Base-by-base conservation (phyloP, 1,140 invertebrate genomes). In the Bacillus rossius region DNA sequence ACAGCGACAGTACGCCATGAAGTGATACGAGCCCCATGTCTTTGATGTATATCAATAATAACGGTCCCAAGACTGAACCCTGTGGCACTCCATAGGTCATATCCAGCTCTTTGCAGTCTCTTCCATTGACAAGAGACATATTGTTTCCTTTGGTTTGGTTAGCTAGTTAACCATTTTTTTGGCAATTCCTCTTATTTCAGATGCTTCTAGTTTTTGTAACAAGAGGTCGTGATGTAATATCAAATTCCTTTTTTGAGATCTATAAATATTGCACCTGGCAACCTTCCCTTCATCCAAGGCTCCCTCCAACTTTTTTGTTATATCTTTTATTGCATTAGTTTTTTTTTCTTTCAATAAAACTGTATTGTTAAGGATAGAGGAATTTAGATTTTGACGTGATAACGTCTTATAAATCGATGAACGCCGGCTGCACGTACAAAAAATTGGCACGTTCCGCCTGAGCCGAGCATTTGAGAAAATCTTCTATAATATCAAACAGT, bases 11-110 rank as follows among this genome's bases (percentile, higher is more conserved):
- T 13, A 20, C 4, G 5, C 43, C 43, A 25, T 13, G 5, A 20
- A 45, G 17, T 13, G 23, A 8, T 45, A 7, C 4, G 4, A 5
- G 5, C 4, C 17, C 17, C 8, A 45, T 65, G 40, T 67, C 61
- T 47, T 67, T 62, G 0, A 64, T 69, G 13, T 26, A 55, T 37
- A 25, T 61, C 20, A 19, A 57, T 25, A 57, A 54, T 23, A 34
- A 22, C 10, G 55, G 40, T 7, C 40, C 55, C 10, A 57, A 40
- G 17, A 57, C 55, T 23, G 55, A 45, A 7, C 55, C 55, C 41
- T 57, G 55, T 5, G 55, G 55, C 19, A 57, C 55, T n/a, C 55
- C 55, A 55, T 45, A 38, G 5, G 43, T 25, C 23, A 45, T 8
- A 5, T 45, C 17, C 4, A 7, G 43, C 43, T 25, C 43, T 5